Conservation (phyloP, 2,113 vertebrate species). For the Coreoperca whiteheadi region DNA sequence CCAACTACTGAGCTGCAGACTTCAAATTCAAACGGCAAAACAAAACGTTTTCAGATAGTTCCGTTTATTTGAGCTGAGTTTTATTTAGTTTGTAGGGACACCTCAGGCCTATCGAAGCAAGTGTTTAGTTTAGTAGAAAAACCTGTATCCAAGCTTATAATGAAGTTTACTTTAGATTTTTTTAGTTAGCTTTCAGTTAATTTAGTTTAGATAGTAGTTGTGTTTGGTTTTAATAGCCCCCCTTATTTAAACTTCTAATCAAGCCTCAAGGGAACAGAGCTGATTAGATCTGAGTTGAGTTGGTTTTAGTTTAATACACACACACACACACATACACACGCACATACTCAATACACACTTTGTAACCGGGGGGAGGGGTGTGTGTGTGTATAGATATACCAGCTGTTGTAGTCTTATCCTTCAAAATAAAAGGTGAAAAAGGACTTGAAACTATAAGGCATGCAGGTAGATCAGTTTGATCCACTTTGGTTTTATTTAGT, state of each 20-base stretch:
- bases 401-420: too few relatives aligned
- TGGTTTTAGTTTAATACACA: neutral
- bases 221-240: neutral
- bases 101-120: neutral
- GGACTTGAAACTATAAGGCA: neutral
- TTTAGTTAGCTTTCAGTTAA: neutral
- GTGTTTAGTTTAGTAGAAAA: neutral
- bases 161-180: too few relatives aligned
- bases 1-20: neutral
- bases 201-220: neutral
- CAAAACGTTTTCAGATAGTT: neutral
- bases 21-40: too few relatives aligned
- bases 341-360: slow-evolving; percentile 37
- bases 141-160: neutral
- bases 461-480: accelerated
- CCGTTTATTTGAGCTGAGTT: neutral
- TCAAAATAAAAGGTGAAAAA: neutral
- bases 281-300: neutral
- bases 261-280: neutral
- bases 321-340: too few relatives aligned
- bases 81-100: neutral
- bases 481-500: neutral
- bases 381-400: too few relatives aligned
- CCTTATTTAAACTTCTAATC: neutral
- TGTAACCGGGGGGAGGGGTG: too few relatives aligned